These are phyloP conservation scores for Rousettus madagascariensis DNA, from an alignment of 2,797 vertebrate genomes.

Conservation along the genomic window DNA sequence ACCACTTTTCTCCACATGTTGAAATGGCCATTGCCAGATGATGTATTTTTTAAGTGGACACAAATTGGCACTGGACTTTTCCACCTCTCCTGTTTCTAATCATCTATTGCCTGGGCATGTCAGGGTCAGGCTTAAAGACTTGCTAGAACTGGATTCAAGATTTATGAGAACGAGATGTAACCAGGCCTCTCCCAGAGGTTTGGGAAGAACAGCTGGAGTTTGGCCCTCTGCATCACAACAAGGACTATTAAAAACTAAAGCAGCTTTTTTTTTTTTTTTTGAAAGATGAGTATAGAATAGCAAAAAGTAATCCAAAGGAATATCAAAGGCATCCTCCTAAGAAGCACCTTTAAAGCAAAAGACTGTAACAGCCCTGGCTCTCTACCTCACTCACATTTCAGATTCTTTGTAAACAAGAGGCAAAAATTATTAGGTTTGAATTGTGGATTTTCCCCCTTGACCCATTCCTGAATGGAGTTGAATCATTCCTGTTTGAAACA, in stretches of 20 bases:
- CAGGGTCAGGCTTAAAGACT: constrained; percentile 85
- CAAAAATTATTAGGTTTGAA: constrained; percentile 61
- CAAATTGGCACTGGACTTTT: constrained; percentile 66
- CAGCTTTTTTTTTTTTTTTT: background rate
- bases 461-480: constrained; percentile 67
- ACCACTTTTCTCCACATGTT: constrained; percentile 33
- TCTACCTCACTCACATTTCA: constrained; percentile 77
- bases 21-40: constrained; percentile 58
- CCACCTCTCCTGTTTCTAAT: constrained; percentile 84
- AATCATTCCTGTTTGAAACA: constrained; percentile 69
- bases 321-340: constrained; percentile 65
- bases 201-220: constrained; percentile 87
- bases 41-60: constrained; percentile 67
- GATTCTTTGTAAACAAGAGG: constrained; percentile 82
- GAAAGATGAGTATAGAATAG: constrained; percentile 77
- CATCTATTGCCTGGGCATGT: constrained; percentile 81
- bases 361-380: constrained; percentile 65
- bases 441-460: constrained; percentile 48
- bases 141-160: constrained; percentile 84
- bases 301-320: constrained; percentile 76
- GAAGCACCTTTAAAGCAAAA: constrained; percentile 75
- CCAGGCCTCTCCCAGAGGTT: constrained; percentile 87
- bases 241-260: constrained; percentile 84
- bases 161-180: constrained; percentile 87
- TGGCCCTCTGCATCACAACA: constrained; percentile 85